Percentiles rank a stretch among this genome's conserved stretches.
Conservation (phyloP, 1,140 invertebrate genomes). For the Halyomorpha halys region DNA sequence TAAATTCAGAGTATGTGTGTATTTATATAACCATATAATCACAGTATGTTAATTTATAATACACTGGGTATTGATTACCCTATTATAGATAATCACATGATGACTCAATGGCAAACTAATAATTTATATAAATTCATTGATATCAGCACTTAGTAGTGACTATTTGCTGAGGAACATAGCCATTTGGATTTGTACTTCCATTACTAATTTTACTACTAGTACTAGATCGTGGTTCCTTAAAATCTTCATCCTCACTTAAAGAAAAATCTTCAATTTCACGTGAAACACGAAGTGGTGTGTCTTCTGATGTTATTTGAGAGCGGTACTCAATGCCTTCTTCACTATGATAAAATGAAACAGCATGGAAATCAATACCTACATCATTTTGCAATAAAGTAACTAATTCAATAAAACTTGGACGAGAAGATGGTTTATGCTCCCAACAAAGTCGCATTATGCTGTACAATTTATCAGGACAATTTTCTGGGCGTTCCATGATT, state of each 20-base stretch:
- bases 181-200: conserved; percentile 37
- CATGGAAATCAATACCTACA: conserved; percentile 46
- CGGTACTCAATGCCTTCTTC: conserved; percentile 48
- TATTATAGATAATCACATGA: no score
- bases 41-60: no score
- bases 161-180: conserved; percentile 32
- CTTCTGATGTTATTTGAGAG: conserved; percentile 30
- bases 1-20: no score
- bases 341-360: conserved; percentile 70
- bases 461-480: conserved; percentile 84
- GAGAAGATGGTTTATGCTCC: conserved; percentile 58
- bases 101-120: no score
- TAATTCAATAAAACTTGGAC: conserved; percentile 78
- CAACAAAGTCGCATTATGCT: conserved; percentile 83
- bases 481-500: conserved; percentile 85
- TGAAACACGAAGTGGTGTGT: conserved; percentile 32
- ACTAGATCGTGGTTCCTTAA: conserved; percentile 33
- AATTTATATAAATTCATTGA: no score
- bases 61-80: no score
- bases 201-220: conserved; percentile 40
- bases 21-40: no score
- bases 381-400: conserved; percentile 52
- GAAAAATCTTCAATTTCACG: conserved; percentile 33
- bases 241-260: conserved; percentile 30
- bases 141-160: conserved; percentile 31